phyloP scores from a whole-genome alignment of 2,888 invertebrate species.

The Gnatocerus cornutus region DNA sequence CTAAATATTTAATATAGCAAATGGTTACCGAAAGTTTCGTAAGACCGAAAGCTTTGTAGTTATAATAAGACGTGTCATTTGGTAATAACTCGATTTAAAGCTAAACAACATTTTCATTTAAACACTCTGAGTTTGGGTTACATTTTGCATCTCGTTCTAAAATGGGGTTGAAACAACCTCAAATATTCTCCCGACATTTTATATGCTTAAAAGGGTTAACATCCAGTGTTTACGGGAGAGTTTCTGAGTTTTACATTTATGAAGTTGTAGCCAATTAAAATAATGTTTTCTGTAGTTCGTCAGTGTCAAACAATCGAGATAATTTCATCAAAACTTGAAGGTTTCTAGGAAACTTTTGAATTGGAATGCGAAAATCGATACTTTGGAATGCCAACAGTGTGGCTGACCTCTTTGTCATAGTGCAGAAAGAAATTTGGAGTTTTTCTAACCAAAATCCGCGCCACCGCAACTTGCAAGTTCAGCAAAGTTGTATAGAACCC shows the following conservation, averaged over 20 bases:
- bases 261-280: slow-evolving; percentile 18
- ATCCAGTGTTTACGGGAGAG: too few relatives aligned
- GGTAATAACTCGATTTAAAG: not conserved
- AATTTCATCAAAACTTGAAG: slow-evolving; percentile 28
- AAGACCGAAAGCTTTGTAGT: slow-evolving; percentile 5
- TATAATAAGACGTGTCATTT: slow-evolving; percentile 18
- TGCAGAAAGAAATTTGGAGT: slow-evolving; percentile 19
- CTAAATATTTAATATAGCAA: slow-evolving; percentile 8
- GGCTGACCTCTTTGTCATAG: slow-evolving; percentile 39
- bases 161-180: slow-evolving; percentile 9
- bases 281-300: not conserved
- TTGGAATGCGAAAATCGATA: slow-evolving; percentile 52
- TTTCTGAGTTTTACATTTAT: slow-evolving; percentile 19
- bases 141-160: slow-evolving; percentile 7
- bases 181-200: too few relatives aligned
- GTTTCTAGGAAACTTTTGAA: slow-evolving; percentile 44
- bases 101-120: too few relatives aligned
- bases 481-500: slow-evolving; percentile 1
- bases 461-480: not conserved
- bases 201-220: slow-evolving; percentile 9
- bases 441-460: slow-evolving; percentile 1
- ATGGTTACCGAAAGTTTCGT: not conserved
- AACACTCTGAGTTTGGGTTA: slow-evolving; percentile 11
- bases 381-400: slow-evolving; percentile 43
- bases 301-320: slow-evolving; percentile 17